These are phyloP conservation scores for Karalla daura DNA, from an alignment of 2,797 vertebrate genomes.

Conservation along the genomic window DNA sequence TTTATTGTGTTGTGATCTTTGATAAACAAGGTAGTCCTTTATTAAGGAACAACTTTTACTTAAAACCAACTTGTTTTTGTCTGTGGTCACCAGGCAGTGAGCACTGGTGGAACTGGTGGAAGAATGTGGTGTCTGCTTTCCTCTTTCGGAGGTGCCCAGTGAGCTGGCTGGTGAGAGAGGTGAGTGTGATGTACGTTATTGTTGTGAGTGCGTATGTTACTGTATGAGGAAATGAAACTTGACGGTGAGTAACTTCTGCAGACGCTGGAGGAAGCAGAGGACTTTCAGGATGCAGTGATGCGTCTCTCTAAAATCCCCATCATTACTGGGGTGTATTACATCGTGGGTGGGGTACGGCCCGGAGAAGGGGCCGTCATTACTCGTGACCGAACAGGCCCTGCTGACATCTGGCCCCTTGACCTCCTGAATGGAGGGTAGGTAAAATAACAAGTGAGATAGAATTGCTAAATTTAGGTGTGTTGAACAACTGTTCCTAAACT, in stretches of 20 bases:
- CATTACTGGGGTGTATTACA: conserved; percentile 93
- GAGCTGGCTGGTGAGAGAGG: conserved; percentile 94
- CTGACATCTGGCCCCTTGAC: conserved; percentile 93
- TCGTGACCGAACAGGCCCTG: conserved; percentile 86
- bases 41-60: too few species aligned
- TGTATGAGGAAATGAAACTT: conserved; percentile 19
- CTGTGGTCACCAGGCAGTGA: conserved; percentile 80
- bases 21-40: too few species aligned
- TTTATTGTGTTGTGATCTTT: too few species aligned
- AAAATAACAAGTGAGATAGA: not conserved
- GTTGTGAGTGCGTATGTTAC: not conserved
- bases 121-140: conserved; percentile 89
- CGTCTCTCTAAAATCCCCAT: conserved; percentile 88
- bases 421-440: conserved; percentile 86
- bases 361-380: conserved; percentile 92
- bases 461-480: too few species aligned
- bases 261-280: conserved; percentile 87
- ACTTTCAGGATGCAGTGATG: conserved; percentile 88
- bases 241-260: conserved; percentile 56
- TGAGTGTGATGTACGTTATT: conserved; percentile 70
- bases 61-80: too few species aligned
- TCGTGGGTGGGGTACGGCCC: conserved; percentile 85
- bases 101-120: conserved; percentile 94
- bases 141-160: conserved; percentile 83
- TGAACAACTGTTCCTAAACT: not conserved